Evolutionary conservation across 2,113 vertebrate species (phyloP), one percentile per base, ranked within the genome.

Genomic region (Daboia siamensis): DNA sequence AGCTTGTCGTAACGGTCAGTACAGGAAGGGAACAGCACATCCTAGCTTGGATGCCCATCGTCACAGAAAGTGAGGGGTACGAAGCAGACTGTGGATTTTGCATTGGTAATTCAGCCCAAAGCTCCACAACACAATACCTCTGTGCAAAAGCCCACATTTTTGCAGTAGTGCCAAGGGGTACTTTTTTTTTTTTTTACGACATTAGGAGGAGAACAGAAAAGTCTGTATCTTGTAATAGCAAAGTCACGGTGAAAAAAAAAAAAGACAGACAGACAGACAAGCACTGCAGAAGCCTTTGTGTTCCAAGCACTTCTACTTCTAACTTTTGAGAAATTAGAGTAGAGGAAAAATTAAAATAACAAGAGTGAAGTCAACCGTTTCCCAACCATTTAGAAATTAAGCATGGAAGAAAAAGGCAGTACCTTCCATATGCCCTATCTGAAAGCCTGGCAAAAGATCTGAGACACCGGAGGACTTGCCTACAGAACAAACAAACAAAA

Each of bases 361-460:
- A 54, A 59, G 52, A 24, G 46, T n/a, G 23, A 48, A 21, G 44
- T n/a, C 48, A 52, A 80, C 90, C 80, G 55, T 61, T 90, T 88
- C 96, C 93, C 46, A 56, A 21, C 54, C 86, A n/a, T 10, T 17
- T 20, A 8, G n/a, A 21, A 90, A 86, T 33, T n/a, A 5, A 92
- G 54, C 44, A 89, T 48, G 64, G 86, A 88, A 92, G 51, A 92
- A 92, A 29, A 92, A 84, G 84, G 55, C 39, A 90, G 94, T 98
- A 98, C 97, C 98, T 99, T 98, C 98, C 98, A 99, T 98, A 97
- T 98, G 97, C 98, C 98, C 98, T 98, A 99, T 98, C 98, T 98
- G 98, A 99, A 99, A 98, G 98, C 97, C 98, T 98, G 98, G 98
- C 98, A 99, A 98, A 96, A 99, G 98, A 97, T 99, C 98, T 97